Evolutionary conservation across 2,888 invertebrate species (phyloP).

Genomic region (Chloromyia formosa): DNA sequence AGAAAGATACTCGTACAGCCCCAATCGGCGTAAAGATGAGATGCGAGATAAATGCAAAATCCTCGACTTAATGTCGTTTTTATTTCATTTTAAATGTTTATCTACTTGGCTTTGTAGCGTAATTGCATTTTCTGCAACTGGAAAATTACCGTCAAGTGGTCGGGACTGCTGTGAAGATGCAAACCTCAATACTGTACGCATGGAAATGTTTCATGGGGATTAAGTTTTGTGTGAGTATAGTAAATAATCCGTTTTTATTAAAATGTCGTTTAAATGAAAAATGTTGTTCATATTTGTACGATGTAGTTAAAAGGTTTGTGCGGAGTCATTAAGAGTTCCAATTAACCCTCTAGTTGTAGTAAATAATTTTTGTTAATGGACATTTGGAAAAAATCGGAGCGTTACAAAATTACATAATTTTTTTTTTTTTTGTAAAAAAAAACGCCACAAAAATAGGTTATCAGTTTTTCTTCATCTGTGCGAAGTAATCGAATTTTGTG

Average conservation of each 20-base stretch:
- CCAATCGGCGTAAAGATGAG: slow-evolving; percentile 47
- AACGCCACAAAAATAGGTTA: too few species aligned
- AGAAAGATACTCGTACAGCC: slow-evolving; percentile 3
- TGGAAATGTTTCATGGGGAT: slow-evolving; percentile 15
- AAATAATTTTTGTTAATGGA: too few species aligned
- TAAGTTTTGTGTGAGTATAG: background rate
- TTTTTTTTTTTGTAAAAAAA: too few species aligned
- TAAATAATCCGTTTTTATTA: slow-evolving; percentile 30
- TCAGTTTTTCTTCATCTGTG: too few species aligned
- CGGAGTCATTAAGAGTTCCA: too few species aligned
- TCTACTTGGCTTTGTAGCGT: slow-evolving; percentile 43
- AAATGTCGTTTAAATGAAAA: slow-evolving; percentile 24
- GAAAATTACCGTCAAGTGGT: slow-evolving; percentile 45
- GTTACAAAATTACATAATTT: too few species aligned
- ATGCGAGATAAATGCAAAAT: slow-evolving; percentile 50
- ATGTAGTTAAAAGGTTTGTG: slow-evolving; percentile 1
- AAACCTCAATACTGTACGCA: slow-evolving; percentile 3
- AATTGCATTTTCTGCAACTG: slow-evolving; percentile 48
- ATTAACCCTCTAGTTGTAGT: too few species aligned
- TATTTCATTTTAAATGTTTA: slow-evolving; percentile 49
- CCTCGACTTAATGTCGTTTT: slow-evolving; percentile 48
- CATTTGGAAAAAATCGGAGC: too few species aligned
- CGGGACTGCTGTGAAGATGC: slow-evolving; percentile 10
- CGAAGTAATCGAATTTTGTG: too few species aligned
- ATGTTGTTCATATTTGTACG: background rate